Conservation (phyloP, 2,113 vertebrate genomes). For the Oxygymnocypris stewartii region DNA sequence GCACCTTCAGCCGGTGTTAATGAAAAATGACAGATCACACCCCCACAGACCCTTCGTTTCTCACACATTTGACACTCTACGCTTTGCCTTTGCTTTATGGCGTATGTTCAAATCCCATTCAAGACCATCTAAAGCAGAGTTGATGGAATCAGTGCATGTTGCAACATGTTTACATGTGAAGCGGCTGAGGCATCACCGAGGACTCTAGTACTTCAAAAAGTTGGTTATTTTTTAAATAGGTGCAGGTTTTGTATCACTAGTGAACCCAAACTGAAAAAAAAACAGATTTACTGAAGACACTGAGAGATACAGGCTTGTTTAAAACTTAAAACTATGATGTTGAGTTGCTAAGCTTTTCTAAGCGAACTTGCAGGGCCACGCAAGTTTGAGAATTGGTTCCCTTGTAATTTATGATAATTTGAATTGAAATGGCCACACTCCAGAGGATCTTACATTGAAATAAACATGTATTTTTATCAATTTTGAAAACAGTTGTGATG, state of each 20-base stretch:
- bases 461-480: neutral
- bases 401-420: neutral
- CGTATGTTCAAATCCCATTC: neutral
- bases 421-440: neutral
- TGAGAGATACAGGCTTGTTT: neutral
- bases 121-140: neutral
- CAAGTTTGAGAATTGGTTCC: neutral
- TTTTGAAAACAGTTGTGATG: neutral
- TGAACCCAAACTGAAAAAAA: neutral
- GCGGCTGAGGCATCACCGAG: neutral
- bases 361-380: neutral
- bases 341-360: neutral
- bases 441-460: neutral
- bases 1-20: constrained; percentile 31
- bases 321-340: neutral
- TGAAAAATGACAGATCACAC: constrained; percentile 33
- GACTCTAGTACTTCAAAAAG: neutral
- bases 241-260: neutral
- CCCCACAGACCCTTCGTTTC: constrained; percentile 6
- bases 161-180: neutral
- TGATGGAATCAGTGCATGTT: constrained; percentile 7
- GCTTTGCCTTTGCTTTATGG: neutral
- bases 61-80: constrained; percentile 1
- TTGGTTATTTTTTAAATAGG: neutral
- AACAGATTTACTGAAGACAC: neutral